Evolutionary conservation across 37 sponge, comb jelly and placozoan species (phyloP).

Genomic region (Ephydatia muelleri): DNA sequence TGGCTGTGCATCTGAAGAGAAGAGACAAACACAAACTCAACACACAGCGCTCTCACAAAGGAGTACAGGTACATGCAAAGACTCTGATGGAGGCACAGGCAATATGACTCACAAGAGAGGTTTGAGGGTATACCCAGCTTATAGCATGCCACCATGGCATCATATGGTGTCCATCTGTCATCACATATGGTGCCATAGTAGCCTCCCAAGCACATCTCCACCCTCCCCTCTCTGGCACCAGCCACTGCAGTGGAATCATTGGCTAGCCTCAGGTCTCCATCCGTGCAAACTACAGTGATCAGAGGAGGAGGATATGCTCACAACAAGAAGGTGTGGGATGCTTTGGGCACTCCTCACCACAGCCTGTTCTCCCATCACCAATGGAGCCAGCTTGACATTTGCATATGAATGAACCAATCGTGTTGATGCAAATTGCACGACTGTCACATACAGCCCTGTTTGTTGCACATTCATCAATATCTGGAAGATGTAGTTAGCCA

Average conservation of each 20-base stretch:
- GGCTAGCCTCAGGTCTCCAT: constrained; percentile 36
- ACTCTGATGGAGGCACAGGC: not conserved
- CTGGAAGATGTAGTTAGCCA: not conserved
- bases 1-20: not conserved
- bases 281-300: constrained; percentile 5
- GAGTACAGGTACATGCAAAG: too few species aligned
- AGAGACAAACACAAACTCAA: not conserved
- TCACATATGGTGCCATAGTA: constrained; percentile 28
- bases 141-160: constrained; percentile 35
- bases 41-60: not conserved
- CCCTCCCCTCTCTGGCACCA: constrained; percentile 29
- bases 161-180: constrained; percentile 21
- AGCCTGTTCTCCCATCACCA: not conserved
- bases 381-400: constrained; percentile 34
- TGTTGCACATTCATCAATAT: constrained; percentile 15
- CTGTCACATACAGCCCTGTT: constrained; percentile 6
- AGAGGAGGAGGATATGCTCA: not conserved
- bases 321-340: not conserved
- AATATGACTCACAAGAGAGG: not conserved
- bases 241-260: constrained; percentile 17
- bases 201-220: constrained; percentile 28
- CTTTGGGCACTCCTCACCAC: not conserved
- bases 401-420: constrained; percentile 35
- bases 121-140: constrained; percentile 11
- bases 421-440: constrained; percentile 38